phyloP scores from a whole-genome alignment of 2,797 vertebrate genomes.

The Lutjanus argentimaculatus region DNA sequence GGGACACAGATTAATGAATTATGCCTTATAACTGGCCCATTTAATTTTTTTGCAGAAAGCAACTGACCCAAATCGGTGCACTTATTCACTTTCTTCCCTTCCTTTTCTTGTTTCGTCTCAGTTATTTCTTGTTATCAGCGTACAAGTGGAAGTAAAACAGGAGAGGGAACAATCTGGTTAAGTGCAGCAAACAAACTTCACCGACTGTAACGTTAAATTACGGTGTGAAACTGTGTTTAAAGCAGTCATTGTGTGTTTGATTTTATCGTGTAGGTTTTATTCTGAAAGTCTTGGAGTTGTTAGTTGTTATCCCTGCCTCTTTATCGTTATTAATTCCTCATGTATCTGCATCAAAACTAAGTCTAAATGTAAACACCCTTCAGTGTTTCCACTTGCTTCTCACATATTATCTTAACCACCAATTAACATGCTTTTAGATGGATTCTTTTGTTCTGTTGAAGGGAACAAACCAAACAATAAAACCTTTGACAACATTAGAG shows the following conservation, averaged over 20 bases:
- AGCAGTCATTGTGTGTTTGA: not conserved
- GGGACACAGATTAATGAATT: not conserved
- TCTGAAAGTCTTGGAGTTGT: constrained; percentile 5
- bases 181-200: not conserved
- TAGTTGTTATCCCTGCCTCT: not conserved
- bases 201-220: not conserved
- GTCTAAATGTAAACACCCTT: not conserved
- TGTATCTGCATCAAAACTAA: constrained; percentile 7
- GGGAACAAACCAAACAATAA: constrained; percentile 8
- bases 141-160: not conserved
- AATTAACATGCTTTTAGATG: constrained; percentile 48
- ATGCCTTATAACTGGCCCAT: not conserved
- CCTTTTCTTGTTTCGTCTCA: not conserved
- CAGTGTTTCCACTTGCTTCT: not conserved
- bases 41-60: not conserved
- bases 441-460: constrained; percentile 1
- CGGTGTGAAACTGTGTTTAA: not conserved
- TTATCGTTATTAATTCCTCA: constrained; percentile 5
- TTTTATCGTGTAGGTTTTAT: not conserved
- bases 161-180: not conserved
- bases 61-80: not conserved
- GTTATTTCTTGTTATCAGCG: not conserved
- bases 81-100: not conserved
- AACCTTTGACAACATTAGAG: constrained; percentile 1
- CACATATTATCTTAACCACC: constrained; percentile 35